Evolutionary conservation across 2,888 invertebrate species (phyloP).

Genomic region (Nomada fucata): DNA sequence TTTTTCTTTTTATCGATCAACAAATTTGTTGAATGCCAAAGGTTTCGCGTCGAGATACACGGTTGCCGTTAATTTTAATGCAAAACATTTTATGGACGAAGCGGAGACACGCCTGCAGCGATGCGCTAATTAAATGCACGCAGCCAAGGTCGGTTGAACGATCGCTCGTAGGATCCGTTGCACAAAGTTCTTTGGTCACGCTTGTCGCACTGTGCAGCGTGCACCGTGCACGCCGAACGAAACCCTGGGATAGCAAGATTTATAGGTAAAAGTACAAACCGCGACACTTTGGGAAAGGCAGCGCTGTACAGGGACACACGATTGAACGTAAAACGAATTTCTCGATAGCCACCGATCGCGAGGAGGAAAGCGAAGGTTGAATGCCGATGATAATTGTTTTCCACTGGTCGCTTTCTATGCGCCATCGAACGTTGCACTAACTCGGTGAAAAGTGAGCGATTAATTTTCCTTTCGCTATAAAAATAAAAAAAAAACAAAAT

Average conservation of each 20-base stretch:
- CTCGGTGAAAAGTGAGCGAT: too few species aligned
- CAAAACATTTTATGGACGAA: constrained; percentile 22
- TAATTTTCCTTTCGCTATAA: too few species aligned
- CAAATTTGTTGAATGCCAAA: too few species aligned
- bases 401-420: too few species aligned
- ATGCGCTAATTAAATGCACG: constrained; percentile 21
- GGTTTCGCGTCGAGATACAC: too few species aligned
- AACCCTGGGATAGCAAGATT: neutral
- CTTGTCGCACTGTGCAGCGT: neutral
- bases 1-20: too few species aligned
- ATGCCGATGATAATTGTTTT: neutral
- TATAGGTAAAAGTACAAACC: neutral
- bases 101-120: constrained; percentile 12
- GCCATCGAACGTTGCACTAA: too few species aligned
- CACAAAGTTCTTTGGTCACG: neutral
- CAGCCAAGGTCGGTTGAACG: constrained; percentile 23
- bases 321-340: neutral
- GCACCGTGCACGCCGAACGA: neutral
- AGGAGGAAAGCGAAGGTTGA: neutral
- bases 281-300: neutral
- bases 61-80: neutral
- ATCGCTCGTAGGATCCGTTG: neutral
- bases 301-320: too few species aligned
- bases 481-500: too few species aligned
- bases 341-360: neutral